Conservation (phyloP, 2,797 vertebrate genomes). For the Taeniopygia guttata region DNA sequence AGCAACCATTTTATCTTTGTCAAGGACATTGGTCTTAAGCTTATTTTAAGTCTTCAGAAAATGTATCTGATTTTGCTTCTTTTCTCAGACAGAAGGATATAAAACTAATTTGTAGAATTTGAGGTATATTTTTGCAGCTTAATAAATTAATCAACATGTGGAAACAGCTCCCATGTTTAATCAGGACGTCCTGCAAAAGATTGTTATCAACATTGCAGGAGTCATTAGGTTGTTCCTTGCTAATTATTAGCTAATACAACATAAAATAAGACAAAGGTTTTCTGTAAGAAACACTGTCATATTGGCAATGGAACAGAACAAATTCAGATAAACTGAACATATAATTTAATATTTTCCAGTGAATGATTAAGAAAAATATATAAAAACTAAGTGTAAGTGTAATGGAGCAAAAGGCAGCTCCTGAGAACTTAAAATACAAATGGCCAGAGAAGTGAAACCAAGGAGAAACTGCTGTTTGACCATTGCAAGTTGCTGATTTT, state of each 20-base stretch:
- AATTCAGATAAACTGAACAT: background rate
- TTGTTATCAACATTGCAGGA: background rate
- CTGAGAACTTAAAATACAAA: background rate
- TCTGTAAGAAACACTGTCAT: background rate
- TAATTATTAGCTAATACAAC: background rate
- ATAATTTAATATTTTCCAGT: background rate
- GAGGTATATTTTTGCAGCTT: background rate
- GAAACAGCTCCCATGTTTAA: background rate
- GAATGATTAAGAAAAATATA: background rate
- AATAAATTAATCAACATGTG: background rate
- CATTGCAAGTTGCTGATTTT: background rate
- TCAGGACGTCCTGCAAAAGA: background rate
- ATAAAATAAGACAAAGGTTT: background rate
- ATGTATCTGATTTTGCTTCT: background rate
- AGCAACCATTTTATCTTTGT: background rate
- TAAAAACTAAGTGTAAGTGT: background rate
- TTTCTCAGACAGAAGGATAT: background rate
- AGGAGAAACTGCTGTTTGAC: background rate
- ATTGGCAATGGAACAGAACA: background rate
- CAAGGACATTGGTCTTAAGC: background rate
- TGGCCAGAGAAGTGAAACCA: background rate
- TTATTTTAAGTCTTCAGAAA: background rate
- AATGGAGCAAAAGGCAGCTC: background rate
- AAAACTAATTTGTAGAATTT: background rate
- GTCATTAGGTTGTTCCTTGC: background rate